These are phyloP conservation scores for Hemiscyllium ocellatum DNA, from an alignment of 2,113 vertebrate species.

Conservation along the genomic window DNA sequence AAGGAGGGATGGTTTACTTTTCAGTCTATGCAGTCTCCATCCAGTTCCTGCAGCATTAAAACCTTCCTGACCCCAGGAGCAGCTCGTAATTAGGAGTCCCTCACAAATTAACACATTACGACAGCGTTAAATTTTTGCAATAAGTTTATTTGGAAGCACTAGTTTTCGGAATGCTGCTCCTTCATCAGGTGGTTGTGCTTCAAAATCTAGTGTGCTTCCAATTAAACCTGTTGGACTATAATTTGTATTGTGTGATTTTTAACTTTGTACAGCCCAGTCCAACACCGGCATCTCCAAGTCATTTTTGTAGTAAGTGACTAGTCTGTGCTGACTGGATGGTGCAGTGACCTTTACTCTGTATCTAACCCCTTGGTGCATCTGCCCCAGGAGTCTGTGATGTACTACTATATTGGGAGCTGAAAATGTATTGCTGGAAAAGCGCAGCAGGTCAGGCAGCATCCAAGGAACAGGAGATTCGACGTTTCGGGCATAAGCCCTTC, in stretches of 20 bases:
- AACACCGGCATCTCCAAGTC: too few species aligned
- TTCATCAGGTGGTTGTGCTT: too few species aligned
- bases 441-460: too few species aligned
- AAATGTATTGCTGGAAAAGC: too few species aligned
- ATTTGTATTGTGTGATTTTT: too few species aligned
- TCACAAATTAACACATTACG: background rate
- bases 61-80: background rate
- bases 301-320: background rate
- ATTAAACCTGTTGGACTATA: too few species aligned
- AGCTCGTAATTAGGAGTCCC: background rate
- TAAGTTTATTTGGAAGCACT: too few species aligned
- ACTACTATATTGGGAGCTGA: too few species aligned
- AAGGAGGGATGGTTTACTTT: background rate
- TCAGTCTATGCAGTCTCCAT: background rate
- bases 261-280: background rate
- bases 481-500: too few species aligned
- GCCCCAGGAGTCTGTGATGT: background rate
- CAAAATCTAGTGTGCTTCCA: too few species aligned
- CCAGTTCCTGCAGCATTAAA: background rate
- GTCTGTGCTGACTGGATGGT: background rate
- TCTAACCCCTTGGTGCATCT: background rate
- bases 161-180: too few species aligned
- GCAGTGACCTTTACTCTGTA: background rate
- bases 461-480: too few species aligned
- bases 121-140: background rate